phyloP scores from a whole-genome alignment of 2,888 invertebrate genomes.

The Drosophila gaucha region DNA sequence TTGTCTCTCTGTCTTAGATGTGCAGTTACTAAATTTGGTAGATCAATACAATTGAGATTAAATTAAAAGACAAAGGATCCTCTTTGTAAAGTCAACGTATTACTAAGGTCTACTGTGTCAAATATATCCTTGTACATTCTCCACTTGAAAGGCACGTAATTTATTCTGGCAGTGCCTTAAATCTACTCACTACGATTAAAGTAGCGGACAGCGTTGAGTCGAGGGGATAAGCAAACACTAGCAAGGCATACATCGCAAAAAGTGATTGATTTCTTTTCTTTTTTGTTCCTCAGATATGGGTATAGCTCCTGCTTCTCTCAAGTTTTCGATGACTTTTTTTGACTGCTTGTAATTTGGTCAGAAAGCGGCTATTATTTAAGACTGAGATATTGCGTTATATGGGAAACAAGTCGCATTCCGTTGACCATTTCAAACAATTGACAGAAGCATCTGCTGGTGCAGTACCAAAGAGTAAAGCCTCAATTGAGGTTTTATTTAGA shows the following conservation, averaged over 20 bases:
- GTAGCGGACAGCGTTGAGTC: slow-evolving; percentile 13
- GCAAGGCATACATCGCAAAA: slow-evolving; percentile 19
- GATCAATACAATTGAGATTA: not conserved
- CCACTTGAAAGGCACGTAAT: slow-evolving; percentile 66
- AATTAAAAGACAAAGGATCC: no score
- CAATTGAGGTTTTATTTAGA: slow-evolving; percentile 80
- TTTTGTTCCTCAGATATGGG: slow-evolving; percentile 5
- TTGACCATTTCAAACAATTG: slow-evolving; percentile 82
- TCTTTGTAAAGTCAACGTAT: no score
- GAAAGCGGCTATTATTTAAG: slow-evolving; percentile 65
- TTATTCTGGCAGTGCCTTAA: slow-evolving; percentile 70
- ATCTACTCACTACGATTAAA: slow-evolving; percentile 15
- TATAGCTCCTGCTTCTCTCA: slow-evolving; percentile 14
- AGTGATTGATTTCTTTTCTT: slow-evolving; percentile 42
- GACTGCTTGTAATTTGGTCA: slow-evolving; percentile 63
- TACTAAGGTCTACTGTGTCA: not conserved
- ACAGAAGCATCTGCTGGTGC: slow-evolving; percentile 52
- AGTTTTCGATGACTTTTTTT: slow-evolving; percentile 68
- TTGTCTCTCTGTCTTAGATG: not conserved
- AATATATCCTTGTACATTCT: slow-evolving; percentile 23
- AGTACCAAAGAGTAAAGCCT: slow-evolving; percentile 48
- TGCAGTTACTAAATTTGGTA: not conserved
- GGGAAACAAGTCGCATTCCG: slow-evolving; percentile 83
- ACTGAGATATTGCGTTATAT: slow-evolving; percentile 45
- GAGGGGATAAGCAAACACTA: slow-evolving; percentile 40